Base-by-base conservation (phyloP, 2,797 vertebrate species). In the Lindbergichthys nudifrons region DNA sequence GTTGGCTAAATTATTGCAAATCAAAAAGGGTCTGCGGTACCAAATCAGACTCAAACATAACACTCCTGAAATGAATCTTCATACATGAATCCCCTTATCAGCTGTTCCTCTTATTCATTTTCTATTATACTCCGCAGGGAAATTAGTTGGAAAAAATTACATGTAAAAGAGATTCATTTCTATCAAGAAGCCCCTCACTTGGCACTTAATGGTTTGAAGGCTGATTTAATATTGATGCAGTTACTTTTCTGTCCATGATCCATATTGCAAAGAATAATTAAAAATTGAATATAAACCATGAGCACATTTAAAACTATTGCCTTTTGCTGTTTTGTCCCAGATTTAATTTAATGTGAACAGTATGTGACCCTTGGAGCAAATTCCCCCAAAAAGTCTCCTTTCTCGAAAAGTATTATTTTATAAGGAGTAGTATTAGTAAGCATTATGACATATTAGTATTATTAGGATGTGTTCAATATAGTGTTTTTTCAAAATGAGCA, bases 61-160 rank as follows among this genome's bases (percentile, higher is more conserved):
- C 79, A 64, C 72, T 81, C 72, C 53, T 86, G 64, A 79, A 80
- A 79, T 56, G 60, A 86, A 79, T 75, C 82, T 80, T 86, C 82
- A 82, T 86, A 85, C 84, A 86, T 77, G 80, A 81, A 82, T 87
- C 83, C 87, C 77, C 85, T 91, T 88, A 93, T 92, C 91, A 90
- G 88, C 85, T 86, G 74, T 84, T 89, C 69, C 72, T 90, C 61
- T 89, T 93, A 75, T 83, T 87, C 85, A 91, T 36, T 85, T 80
- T 88, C 85, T 85, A 90, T 87, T 88, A 79, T 91, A 89, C 87
- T 92, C 91, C 87, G 12, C 75, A 69, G 90, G 88, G 92, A 93
- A 93, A 93, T 92, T 89, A 90, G 86, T 80, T 62, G 59, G 68
- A 77, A 89, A 77, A 91, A 89, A 90, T 90, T 75, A 89, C 87